Evolutionary conservation across 2,797 vertebrate species (phyloP).

Genomic region (Labeo calbasu): DNA sequence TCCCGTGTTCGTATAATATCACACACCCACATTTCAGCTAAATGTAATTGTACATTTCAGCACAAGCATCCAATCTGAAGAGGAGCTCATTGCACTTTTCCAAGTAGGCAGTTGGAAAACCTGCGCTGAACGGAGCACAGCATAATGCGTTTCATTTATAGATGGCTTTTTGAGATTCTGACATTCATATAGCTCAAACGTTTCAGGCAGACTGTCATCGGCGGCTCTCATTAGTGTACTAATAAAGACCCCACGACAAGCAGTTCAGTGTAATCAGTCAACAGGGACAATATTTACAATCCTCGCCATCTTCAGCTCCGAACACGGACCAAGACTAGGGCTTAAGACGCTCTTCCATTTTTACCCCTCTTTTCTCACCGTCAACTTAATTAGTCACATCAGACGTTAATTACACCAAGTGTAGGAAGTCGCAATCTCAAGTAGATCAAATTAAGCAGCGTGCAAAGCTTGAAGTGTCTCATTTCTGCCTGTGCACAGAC

Average conservation of each 20-base stretch:
- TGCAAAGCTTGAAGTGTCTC: conserved; percentile 78
- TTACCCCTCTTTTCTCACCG: conserved; percentile 68
- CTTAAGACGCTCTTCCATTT: conserved; percentile 47
- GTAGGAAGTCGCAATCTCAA: conserved; percentile 83
- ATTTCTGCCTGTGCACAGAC: conserved; percentile 70
- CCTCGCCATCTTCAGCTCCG: conserved; percentile 56
- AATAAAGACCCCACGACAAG: conserved; percentile 38
- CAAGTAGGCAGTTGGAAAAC: neutral
- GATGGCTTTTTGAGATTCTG: neutral
- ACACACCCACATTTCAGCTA: conserved; percentile 1
- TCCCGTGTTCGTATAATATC: neutral
- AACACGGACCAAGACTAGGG: conserved; percentile 49
- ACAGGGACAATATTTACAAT: conserved; percentile 78
- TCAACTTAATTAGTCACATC: conserved; percentile 84
- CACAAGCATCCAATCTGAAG: conserved; percentile 9
- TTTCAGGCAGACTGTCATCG: conserved; percentile 36
- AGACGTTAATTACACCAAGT: conserved; percentile 83
- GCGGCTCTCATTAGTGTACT: conserved; percentile 19
- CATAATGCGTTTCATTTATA: conserved; percentile 17
- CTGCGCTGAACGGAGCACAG: neutral
- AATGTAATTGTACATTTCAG: neutral
- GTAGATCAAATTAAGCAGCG: conserved; percentile 83
- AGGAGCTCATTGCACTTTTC: conserved; percentile 15
- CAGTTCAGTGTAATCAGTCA: conserved; percentile 43
- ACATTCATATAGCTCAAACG: conserved; percentile 1